Evolutionary conservation across 1,140 invertebrate genomes (phyloP), one percentile per base, ranked within the genome.

Genomic region (Eciton burchellii): DNA sequence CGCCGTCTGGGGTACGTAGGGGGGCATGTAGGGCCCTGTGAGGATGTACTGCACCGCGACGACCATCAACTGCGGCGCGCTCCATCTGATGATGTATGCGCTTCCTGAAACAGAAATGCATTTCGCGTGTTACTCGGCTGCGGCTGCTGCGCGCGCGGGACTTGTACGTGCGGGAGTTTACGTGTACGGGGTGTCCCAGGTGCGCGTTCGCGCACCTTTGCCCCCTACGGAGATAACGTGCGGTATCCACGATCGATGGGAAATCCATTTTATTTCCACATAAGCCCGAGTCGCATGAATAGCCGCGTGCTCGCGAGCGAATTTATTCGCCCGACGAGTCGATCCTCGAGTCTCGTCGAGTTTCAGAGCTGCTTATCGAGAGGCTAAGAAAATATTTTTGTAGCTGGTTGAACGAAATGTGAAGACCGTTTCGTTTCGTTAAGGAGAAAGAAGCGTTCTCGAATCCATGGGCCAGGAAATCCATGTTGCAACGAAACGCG

Each of bases 21-120:
- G 92, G 60, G 92, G 93, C 90, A 94, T 93, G 77, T 94, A 93
- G 41, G 93, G 93, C 79, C 93, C 93, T 72, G 93, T 94, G 63
- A 94, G 90, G 65, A 94, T 94, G 81, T 93, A 94, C 83, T 94
- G 93, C 59, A 93, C 90, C 65, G 93, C 93, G 45, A 94, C 93
- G 60, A 94, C 91, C 90, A 94, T 94, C 86, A 94, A 82, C 84
- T 94, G 93, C 26, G 93, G 93, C 74, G 93, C 93, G 88, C 92
- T 94, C 93, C 93, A 94, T 87, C 93, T 93, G 86, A 94, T 93
- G 84, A 93, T 94, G 86, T 94, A 94, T 77, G 92, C 91, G 87
- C 93, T 94, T 86, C 93, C 93, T 94, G 91, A 68, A 94, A 94
- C 89, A 92, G 74, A 91, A 88, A 88, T 88, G 84, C 85, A 87